phyloP scores from a whole-genome alignment of 2,797 vertebrate genomes.

The Naso thynnoides region DNA sequence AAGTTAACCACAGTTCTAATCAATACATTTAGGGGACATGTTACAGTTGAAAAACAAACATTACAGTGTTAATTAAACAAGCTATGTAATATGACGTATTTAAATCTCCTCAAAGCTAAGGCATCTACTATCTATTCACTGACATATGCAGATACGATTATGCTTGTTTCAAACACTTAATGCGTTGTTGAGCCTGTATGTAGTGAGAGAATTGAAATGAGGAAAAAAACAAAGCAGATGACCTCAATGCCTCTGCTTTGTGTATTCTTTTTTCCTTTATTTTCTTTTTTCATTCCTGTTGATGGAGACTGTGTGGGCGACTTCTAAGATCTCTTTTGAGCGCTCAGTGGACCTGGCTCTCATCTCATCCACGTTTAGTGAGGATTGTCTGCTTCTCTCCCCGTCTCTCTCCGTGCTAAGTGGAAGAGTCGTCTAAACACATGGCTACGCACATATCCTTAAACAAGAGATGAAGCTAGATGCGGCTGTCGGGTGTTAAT shows the following conservation, averaged over 20 bases:
- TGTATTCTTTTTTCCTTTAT: slow-evolving; percentile 1
- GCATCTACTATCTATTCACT: not conserved
- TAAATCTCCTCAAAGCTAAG: too few species aligned
- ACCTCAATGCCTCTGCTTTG: slow-evolving; percentile 30
- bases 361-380: slow-evolving; percentile 69
- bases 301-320: slow-evolving; percentile 66
- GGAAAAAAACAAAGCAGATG: slow-evolving; percentile 41
- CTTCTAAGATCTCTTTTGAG: slow-evolving; percentile 65
- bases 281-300: slow-evolving; percentile 34
- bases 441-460: slow-evolving; percentile 20
- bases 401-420: slow-evolving; percentile 44
- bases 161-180: not conserved
- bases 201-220: slow-evolving; percentile 14
- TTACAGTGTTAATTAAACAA: too few species aligned
- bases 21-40: too few species aligned
- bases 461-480: slow-evolving; percentile 39
- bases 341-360: slow-evolving; percentile 71
- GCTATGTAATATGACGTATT: too few species aligned
- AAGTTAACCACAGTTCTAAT: too few species aligned
- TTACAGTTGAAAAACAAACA: too few species aligned
- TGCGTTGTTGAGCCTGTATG: not conserved
- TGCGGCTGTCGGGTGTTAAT: slow-evolving; percentile 23
- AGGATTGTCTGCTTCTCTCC: slow-evolving; percentile 66
- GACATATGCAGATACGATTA: not conserved
- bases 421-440: slow-evolving; percentile 48